Percentiles rank a stretch among this genome's conserved stretches.
Evolutionary conservation across 2,888 invertebrate species (phyloP).

Genomic region (Drosophila kambysellisi): DNA sequence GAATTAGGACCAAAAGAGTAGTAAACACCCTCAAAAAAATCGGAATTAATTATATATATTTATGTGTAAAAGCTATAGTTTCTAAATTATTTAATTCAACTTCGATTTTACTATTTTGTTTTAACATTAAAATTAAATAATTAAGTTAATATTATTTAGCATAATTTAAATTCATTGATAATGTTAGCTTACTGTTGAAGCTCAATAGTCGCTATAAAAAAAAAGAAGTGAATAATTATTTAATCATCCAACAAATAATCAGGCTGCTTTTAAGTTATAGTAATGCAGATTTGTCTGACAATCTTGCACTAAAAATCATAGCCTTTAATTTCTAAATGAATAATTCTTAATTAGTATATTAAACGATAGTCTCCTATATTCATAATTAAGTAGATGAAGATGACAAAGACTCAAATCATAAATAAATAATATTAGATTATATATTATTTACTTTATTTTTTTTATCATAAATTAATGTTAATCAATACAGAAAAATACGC

Average conservation of each 20-base stretch:
- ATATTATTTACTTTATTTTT: background rate
- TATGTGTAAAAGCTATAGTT: background rate
- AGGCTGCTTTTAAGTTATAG: accelerated
- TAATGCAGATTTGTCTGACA: background rate
- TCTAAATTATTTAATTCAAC: background rate
- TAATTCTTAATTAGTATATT: background rate
- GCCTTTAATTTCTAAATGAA: background rate
- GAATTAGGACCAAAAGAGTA: background rate
- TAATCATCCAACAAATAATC: background rate
- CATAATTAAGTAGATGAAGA: background rate
- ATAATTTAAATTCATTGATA: no score
- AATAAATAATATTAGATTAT: background rate
- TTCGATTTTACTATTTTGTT: background rate
- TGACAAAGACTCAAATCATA: background rate
- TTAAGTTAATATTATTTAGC: background rate
- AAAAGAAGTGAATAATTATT: background rate
- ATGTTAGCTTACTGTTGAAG: background rate
- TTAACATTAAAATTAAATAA: background rate
- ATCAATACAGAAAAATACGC: background rate
- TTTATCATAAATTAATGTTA: background rate
- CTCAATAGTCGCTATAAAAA: background rate
- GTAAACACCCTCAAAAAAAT: accelerated
- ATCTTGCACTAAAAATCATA: background rate
- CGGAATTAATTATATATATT: background rate
- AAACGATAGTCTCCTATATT: background rate